These are phyloP conservation scores for Caenorhabditis panamensis DNA, from an alignment of 2,888 invertebrate species.

Conservation along the genomic window DNA sequence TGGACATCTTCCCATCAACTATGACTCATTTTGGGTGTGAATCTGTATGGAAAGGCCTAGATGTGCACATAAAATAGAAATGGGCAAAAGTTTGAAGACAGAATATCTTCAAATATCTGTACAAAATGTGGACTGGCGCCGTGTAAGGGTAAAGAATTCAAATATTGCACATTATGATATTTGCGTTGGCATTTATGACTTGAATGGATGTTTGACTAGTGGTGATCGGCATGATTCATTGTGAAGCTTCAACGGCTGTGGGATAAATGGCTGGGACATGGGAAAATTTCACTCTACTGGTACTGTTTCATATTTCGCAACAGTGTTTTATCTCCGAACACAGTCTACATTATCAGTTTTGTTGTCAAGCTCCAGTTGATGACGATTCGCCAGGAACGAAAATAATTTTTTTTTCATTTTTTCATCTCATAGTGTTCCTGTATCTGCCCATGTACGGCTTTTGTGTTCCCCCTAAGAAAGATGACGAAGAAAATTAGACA, in stretches of 20 bases:
- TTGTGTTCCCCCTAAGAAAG: constrained; percentile 28
- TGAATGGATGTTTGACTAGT: constrained; percentile 51
- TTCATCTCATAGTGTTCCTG: constrained; percentile 1
- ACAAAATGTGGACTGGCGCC: not conserved
- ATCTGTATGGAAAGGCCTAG: constrained; percentile 4
- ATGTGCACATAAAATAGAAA: constrained; percentile 3
- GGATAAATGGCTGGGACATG: constrained; percentile 5
- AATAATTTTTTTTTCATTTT: not conserved
- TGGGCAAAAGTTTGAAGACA: not conserved
- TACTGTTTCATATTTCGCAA: not conserved
- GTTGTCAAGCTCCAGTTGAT: constrained; percentile 7
- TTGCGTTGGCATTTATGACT: constrained; percentile 38
- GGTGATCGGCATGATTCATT: constrained; percentile 38
- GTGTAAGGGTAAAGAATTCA: constrained; percentile 26
- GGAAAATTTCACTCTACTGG: not conserved
- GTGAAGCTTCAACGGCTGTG: not conserved
- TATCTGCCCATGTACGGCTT: constrained; percentile 4
- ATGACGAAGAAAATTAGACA: constrained; percentile 41
- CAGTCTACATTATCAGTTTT: constrained; percentile 15
- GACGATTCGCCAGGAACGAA: not conserved
- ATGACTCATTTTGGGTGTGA: constrained; percentile 51
- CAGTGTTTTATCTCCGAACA: not conserved
- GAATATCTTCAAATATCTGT: constrained; percentile 32
- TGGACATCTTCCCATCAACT: constrained; percentile 30
- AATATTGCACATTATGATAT: constrained; percentile 43